Evolutionary conservation across 2,888 invertebrate genomes (phyloP).

Genomic region (Chironomus riparius): DNA sequence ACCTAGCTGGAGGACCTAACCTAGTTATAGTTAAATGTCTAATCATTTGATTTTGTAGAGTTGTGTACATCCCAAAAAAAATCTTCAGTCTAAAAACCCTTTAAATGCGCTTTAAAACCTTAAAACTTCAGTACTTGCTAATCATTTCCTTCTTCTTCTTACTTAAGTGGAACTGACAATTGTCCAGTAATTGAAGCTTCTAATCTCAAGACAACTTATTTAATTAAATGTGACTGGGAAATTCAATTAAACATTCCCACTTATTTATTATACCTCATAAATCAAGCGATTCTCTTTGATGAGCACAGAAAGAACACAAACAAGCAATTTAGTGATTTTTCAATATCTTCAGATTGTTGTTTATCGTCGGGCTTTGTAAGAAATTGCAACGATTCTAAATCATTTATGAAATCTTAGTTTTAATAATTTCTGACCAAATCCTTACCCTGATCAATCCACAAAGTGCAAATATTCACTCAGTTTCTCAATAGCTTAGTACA

Average conservation of each 20-base stretch:
- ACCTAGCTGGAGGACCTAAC: too few relatives aligned
- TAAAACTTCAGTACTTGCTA: neutral
- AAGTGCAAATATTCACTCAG: neutral
- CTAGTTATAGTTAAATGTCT: too few relatives aligned
- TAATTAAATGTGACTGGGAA: neutral
- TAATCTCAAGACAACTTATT: neutral
- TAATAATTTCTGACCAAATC: too few relatives aligned
- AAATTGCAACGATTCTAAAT: too few relatives aligned
- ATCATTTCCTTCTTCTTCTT: too few relatives aligned
- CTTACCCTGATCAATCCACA: neutral
- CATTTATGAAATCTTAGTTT: too few relatives aligned
- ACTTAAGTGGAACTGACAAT: too few relatives aligned
- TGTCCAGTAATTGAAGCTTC: neutral
- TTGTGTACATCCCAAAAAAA: too few relatives aligned
- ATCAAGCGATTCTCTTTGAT: constrained; percentile 5
- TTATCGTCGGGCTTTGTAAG: neutral
- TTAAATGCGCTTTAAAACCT: neutral
- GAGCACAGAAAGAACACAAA: neutral
- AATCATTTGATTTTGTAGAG: too few relatives aligned
- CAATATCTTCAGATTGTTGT: neutral
- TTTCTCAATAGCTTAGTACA: neutral
- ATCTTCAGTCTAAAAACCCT: too few relatives aligned
- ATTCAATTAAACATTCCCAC: constrained; percentile 15
- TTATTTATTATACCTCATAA: neutral
- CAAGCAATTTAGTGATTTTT: neutral